Evolutionary conservation across 2,113 vertebrate genomes (phyloP).

Genomic region (Reinhardtius hippoglossoides): DNA sequence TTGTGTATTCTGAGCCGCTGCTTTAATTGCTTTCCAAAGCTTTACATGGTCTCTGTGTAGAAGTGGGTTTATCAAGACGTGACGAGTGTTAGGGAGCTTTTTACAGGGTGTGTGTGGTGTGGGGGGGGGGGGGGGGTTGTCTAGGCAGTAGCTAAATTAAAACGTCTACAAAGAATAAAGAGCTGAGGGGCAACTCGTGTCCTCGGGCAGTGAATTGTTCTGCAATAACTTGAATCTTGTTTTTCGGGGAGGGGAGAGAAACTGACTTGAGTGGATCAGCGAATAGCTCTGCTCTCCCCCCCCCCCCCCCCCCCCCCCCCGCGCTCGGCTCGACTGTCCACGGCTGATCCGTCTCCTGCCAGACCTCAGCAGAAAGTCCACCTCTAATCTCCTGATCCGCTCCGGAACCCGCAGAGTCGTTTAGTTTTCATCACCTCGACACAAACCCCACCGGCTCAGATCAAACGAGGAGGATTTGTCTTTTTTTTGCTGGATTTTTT

Average conservation of each 20-base stretch:
- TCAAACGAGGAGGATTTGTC: conserved; percentile 17
- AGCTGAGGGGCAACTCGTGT: not conserved
- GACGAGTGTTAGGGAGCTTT: conserved; percentile 25
- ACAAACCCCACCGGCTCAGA: not conserved
- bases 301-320: too few species aligned
- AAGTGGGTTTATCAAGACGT: conserved; percentile 47
- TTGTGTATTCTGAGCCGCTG: conserved; percentile 32
- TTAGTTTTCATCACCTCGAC: conserved; percentile 5
- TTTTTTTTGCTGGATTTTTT: not conserved
- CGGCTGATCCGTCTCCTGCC: conserved; percentile 49
- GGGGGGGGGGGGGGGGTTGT: conserved; percentile 15
- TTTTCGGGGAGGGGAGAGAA: not conserved
- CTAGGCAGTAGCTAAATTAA: conserved; percentile 28
- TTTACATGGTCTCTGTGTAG: conserved; percentile 32
- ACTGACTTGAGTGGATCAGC: not conserved
- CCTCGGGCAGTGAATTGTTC: conserved; percentile 15
- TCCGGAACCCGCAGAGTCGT: conserved; percentile 33
- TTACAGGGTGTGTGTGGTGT: not conserved
- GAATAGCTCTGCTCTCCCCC: conserved; percentile 7
- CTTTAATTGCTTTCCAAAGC: conserved; percentile 77
- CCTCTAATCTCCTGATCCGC: conserved; percentile 51
- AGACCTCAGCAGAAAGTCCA: conserved; percentile 48
- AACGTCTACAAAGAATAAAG: conserved; percentile 23
- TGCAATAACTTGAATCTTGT: conserved; percentile 1
- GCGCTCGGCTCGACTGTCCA: conserved; percentile 23